phyloP scores from a whole-genome alignment of 2,113 vertebrate species.

The Vimba vimba region DNA sequence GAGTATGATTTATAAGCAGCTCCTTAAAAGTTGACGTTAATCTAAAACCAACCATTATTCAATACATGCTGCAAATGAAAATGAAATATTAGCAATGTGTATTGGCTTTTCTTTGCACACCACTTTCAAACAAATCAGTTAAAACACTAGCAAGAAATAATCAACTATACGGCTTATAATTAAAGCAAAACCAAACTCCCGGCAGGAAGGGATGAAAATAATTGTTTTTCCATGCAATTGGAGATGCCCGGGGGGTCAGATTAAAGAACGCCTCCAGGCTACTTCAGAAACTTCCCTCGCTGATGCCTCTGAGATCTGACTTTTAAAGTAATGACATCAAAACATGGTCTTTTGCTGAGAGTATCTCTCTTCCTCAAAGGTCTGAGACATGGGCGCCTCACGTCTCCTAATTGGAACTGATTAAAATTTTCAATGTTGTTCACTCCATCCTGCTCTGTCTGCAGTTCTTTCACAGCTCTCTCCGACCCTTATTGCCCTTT shows the following conservation, averaged over 20 bases:
- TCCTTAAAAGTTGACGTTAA: conserved; percentile 26
- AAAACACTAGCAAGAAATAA: conserved; percentile 21
- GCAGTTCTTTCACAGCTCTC: neutral
- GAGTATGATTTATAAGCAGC: neutral
- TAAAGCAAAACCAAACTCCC: conserved; percentile 9
- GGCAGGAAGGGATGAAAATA: conserved; percentile 29
- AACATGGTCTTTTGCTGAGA: conserved; percentile 12
- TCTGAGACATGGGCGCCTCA: neutral
- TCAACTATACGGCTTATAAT: conserved; percentile 21
- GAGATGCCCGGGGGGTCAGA: conserved; percentile 27
- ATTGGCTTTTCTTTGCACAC: neutral
- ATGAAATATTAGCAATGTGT: conserved; percentile 8
- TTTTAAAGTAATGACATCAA: conserved; percentile 42
- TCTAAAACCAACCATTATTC: conserved; percentile 35
- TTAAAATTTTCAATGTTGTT: conserved; percentile 24
- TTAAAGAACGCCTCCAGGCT: conserved; percentile 24
- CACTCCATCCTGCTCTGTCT: neutral
- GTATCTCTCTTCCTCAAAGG: conserved; percentile 27
- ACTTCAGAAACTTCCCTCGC: conserved; percentile 16
- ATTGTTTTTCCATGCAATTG: conserved; percentile 16
- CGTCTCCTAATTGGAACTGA: conserved; percentile 33
- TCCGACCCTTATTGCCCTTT: neutral
- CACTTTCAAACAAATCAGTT: conserved; percentile 11
- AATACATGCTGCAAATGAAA: conserved; percentile 13
- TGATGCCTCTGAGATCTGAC: conserved; percentile 14